Base-by-base conservation (phyloP, 2,797 vertebrate genomes). In the Synaphobranchus kaupii region DNA sequence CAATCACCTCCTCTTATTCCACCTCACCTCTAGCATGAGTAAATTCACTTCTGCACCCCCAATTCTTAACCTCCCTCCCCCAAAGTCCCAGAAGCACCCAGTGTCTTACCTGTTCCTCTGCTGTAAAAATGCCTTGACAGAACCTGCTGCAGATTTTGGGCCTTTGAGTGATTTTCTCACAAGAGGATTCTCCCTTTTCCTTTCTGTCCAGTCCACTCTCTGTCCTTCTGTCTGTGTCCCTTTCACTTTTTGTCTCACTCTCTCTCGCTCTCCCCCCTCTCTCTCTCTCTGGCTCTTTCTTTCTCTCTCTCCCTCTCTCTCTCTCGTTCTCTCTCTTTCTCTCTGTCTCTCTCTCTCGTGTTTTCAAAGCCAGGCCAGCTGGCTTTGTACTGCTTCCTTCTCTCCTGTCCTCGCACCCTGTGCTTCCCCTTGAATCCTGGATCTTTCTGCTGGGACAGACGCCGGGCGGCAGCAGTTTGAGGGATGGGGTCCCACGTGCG, bases 291-390 rank as follows among this genome's bases (percentile, higher is more conserved):
- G 85, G 92, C 90, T 91, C 28, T 86, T n/a, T 31, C 71, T 88
- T 89, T 6, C 28, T 39, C 22, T 73, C 48, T 56, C 20, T 56
- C 85, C 56, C 17, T 39, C 9, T 83, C 44, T 85, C 60, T 34
- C 85, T 87, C 50, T 90, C 6, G 58, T 52, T 80, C 90, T 92
- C 6, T 54, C 63, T 73, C 63, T 60, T 52, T 81, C 71, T 81
- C 71, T 34, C 52, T 86, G 15, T 58, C 73, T 86, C 50, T 28
- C 28, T 28, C 85, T 86, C 44, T 52, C n/a, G 52, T 76, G 81
- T 89, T 90, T 90, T 91, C 92, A 94, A 96, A 97, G 95, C 96
- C 96, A 97, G 97, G 96, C 96, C 97, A 97, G 97, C 97, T 97
- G 97, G 96, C 97, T 97, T 96, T 95, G 95, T 93, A 96, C 93